Percentiles rank a stretch among this genome's conserved stretches.
Conservation (phyloP, 2,888 invertebrate genomes). For the Dromius quadrimaculatus region DNA sequence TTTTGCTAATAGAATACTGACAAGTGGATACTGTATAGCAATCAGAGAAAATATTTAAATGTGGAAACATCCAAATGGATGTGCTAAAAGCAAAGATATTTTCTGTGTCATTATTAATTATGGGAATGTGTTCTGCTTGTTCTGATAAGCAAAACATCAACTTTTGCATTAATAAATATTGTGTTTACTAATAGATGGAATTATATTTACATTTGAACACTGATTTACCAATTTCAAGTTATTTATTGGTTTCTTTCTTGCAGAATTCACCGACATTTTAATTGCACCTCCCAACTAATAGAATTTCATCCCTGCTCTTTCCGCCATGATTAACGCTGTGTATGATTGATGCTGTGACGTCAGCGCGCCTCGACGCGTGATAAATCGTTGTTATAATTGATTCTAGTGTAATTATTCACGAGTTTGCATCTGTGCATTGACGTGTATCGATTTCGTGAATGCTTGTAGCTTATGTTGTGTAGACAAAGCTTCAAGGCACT, state of each 20-base stretch:
- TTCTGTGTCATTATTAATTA: too few species aligned
- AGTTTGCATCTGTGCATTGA: conserved; percentile 66
- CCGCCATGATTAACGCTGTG: conserved; percentile 61
- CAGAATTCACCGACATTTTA: conserved; percentile 28
- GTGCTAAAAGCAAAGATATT: too few species aligned
- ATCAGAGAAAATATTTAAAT: conserved; percentile 16
- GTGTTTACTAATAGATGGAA: too few species aligned
- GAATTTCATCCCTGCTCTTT: neutral
- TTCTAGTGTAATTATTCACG: conserved; percentile 66
- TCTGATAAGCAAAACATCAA: too few species aligned
- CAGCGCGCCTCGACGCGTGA: conserved; percentile 61
- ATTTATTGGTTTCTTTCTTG: too few species aligned
- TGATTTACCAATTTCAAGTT: too few species aligned
- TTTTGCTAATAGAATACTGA: conserved; percentile 23
- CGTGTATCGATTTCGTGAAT: conserved; percentile 60
- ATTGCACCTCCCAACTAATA: conserved; percentile 11
- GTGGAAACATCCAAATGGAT: too few species aligned
- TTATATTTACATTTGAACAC: too few species aligned
- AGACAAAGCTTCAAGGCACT: neutral
- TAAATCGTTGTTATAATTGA: conserved; percentile 67
- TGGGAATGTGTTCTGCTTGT: too few species aligned
- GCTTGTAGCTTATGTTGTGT: neutral
- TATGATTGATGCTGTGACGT: conserved; percentile 64
- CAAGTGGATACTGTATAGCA: conserved; percentile 12
- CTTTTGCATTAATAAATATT: too few species aligned